Base-by-base conservation (phyloP, 2,113 vertebrate genomes). In the Drymodes brunneopygia region DNA sequence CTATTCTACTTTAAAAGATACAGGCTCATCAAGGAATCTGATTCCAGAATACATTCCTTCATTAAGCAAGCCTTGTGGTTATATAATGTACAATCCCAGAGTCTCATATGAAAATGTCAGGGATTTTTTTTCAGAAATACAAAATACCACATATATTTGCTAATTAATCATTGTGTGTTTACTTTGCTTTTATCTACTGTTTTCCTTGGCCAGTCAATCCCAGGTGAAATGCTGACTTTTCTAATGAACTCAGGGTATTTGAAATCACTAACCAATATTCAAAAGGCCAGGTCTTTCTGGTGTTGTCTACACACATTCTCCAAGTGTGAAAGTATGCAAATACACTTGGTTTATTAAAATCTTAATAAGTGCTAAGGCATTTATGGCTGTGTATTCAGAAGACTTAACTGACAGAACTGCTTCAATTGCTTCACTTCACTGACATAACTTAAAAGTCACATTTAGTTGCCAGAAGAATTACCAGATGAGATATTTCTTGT, bases 201-300 rank as follows among this genome's bases (percentile, higher is more conserved):
- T 97, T 90, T 73, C 93, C 44, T 67, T 96, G 70, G 71, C 25
- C 90, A 86, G 47, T 77, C 50, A 94, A 50, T 84, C 90, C 73
- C 82, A 94, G 58, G 62, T 5, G 28, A 92, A 89, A 96, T 56
- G 38, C 67, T 61, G 90, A 78, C 87, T 85, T 73, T 92, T 93
- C 38, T 97, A 95, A 96, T 89, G 91, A 97, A 75, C 66, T 94
- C 66, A 67, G 90, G 83, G 86, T 83, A 94, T 97, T 97, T 96
- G 85, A 97, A 97, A 97, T 90, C 88, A 94, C 94, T 83, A 97
- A 73, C 66, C 44, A 70, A 94, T 96, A 95, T 96, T 95, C 62
- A 66, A 97, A 87, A 97, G 78, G 89, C 42, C 72, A 45, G 62
- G 58, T 93, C 74, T 83, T 92, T 77, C 66, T 58, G 21, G 2